phyloP scores from a whole-genome alignment of 1,140 invertebrate genomes.

The Copidosoma floridanum region DNA sequence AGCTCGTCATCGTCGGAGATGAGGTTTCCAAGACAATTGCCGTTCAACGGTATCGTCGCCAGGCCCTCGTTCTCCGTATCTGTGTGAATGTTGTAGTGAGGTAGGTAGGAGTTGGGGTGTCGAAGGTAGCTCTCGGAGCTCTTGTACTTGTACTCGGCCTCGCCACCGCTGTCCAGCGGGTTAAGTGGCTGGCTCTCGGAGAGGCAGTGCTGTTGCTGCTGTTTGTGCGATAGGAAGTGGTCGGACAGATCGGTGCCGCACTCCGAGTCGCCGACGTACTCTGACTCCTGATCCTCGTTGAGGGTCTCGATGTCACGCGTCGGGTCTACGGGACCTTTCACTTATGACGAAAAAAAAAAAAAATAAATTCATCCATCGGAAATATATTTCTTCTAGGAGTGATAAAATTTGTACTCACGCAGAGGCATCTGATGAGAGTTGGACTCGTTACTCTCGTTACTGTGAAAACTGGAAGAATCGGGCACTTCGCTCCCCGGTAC shows the following conservation, averaged over 20 bases:
- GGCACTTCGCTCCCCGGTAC: slow-evolving; percentile 87
- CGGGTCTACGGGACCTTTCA: slow-evolving; percentile 59
- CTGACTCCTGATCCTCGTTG: slow-evolving; percentile 71
- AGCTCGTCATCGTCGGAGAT: slow-evolving; percentile 52
- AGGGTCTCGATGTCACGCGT: slow-evolving; percentile 66
- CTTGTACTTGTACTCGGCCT: slow-evolving; percentile 58
- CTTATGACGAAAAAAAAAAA: slow-evolving; percentile 31
- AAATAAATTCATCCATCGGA: too few relatives aligned
- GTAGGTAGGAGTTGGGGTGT: slow-evolving; percentile 83
- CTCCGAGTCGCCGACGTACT: slow-evolving; percentile 68
- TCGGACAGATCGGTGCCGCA: slow-evolving; percentile 64
- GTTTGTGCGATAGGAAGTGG: slow-evolving; percentile 58
- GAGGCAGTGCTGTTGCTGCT: slow-evolving; percentile 61
- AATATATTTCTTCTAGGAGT: too few relatives aligned
- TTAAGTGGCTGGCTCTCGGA: slow-evolving; percentile 62
- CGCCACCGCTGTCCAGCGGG: slow-evolving; percentile 65
- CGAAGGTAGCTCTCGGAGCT: slow-evolving; percentile 71
- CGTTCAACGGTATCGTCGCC: slow-evolving; percentile 57
- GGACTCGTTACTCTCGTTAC: slow-evolving; percentile 83
- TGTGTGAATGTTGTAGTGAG: slow-evolving; percentile 70
- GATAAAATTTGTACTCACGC: slow-evolving; percentile 46
- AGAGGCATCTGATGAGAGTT: slow-evolving; percentile 59
- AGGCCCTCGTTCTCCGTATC: slow-evolving; percentile 64
- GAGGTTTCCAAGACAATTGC: slow-evolving; percentile 30
- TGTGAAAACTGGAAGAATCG: slow-evolving; percentile 85